phyloP scores from a whole-genome alignment of 2,888 invertebrate genomes.

The Macrosoma leucophasiata region DNA sequence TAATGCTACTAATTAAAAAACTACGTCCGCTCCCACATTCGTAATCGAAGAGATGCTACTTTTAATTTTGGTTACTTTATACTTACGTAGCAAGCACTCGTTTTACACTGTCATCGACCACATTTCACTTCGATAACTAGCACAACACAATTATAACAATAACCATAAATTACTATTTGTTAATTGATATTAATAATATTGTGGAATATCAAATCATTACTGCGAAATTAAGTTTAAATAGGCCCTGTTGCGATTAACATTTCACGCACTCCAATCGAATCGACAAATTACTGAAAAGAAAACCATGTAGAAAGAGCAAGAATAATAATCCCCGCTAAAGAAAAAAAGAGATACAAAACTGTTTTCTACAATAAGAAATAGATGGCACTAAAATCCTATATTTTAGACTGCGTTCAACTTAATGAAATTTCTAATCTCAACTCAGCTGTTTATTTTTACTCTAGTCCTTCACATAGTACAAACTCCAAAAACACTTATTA shows the following conservation, averaged over 20 bases:
- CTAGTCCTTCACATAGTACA: no score
- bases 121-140: conserved; percentile 57
- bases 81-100: conserved; percentile 65
- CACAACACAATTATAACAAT: conserved; percentile 43
- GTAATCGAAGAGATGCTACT: conserved; percentile 26
- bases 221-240: conserved; percentile 37
- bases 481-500: no score
- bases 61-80: conserved; percentile 48
- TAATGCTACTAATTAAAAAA: conserved; percentile 40
- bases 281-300: conserved; percentile 52
- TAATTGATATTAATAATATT: conserved; percentile 35
- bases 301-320: conserved; percentile 33
- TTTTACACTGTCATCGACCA: conserved; percentile 71
- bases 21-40: conserved; percentile 12
- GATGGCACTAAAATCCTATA: conserved; percentile 34
- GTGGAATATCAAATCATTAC: conserved; percentile 33
- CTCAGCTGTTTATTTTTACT: no score
- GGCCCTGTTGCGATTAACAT: conserved; percentile 45
- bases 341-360: no score
- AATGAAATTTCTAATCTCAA: not conserved
- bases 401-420: conserved; percentile 27
- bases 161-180: conserved; percentile 37
- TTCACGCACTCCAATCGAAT: conserved; percentile 43
- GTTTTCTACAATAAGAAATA: conserved; percentile 36
- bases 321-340: no score